These are phyloP conservation scores for Peribatodes rhomboidaria DNA, from an alignment of 2,888 invertebrate genomes.

Conservation along the genomic window DNA sequence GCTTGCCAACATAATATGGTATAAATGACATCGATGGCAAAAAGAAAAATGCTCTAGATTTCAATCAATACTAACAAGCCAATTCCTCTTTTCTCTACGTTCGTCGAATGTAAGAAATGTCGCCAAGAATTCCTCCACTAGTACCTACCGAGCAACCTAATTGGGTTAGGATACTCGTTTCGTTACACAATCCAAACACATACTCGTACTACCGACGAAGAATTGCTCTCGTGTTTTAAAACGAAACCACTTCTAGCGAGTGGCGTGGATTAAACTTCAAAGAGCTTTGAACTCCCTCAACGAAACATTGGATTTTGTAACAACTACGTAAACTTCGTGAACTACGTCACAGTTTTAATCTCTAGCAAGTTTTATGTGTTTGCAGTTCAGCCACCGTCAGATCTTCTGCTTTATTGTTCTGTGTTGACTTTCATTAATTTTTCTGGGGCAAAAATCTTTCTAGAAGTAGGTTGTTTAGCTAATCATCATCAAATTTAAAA, in stretches of 20 bases:
- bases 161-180: not conserved
- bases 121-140: not conserved
- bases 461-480: no score
- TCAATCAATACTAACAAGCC: not conserved
- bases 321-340: conserved; percentile 14
- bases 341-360: conserved; percentile 29
- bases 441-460: not conserved
- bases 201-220: not conserved
- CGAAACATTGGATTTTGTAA: conserved; percentile 22
- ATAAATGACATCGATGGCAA: no score
- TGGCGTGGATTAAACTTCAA: conserved; percentile 19
- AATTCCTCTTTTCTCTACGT: not conserved
- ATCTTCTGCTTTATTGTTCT: not conserved
- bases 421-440: not conserved
- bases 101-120: not conserved
- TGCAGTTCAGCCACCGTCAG: not conserved
- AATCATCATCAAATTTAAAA: no score
- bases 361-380: conserved; percentile 6
- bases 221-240: conserved; percentile 13
- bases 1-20: no score
- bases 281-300: conserved; percentile 29
- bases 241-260: conserved; percentile 17
- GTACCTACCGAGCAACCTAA: not conserved
- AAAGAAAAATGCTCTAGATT: no score
- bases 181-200: conserved; percentile 9